Conservation (phyloP, 2,888 invertebrate species). For the Iphiclides podalirius region DNA sequence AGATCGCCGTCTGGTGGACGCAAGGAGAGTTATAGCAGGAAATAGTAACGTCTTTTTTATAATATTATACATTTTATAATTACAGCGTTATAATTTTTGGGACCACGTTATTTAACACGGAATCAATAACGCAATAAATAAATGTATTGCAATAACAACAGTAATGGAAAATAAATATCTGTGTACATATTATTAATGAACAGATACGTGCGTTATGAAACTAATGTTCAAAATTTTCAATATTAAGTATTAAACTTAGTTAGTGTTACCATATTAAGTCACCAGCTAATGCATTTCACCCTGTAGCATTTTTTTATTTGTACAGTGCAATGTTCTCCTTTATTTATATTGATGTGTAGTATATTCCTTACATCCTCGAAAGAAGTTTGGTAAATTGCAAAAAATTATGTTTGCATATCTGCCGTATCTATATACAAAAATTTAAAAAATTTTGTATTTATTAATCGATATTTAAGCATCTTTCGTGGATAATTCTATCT, state of each 20-base stretch:
- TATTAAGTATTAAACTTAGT: neutral
- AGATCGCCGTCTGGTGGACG: conserved; percentile 57
- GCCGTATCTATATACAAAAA: too few relatives aligned
- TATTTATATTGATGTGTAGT: conserved; percentile 24
- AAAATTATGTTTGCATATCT: too few relatives aligned
- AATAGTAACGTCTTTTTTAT: conserved; percentile 21
- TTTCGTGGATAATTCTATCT: conserved; percentile 30
- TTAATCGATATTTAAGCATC: conserved; percentile 20
- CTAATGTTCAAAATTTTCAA: neutral
- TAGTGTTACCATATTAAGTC: neutral
- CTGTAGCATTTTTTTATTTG: conserved; percentile 29
- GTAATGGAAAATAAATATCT: neutral
- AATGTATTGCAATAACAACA: neutral
- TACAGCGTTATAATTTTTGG: neutral
- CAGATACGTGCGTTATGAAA: neutral
- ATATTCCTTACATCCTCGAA: conserved; percentile 27
- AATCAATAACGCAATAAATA: neutral
- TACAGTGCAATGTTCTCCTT: conserved; percentile 34
- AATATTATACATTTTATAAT: neutral
- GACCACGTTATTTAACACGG: neutral
- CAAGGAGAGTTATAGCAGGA: conserved; percentile 42
- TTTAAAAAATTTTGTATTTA: too few relatives aligned
- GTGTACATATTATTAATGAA: neutral
- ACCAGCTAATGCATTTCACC: conserved; percentile 29
- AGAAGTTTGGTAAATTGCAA: conserved; percentile 31